Base-by-base conservation (phyloP, 2,797 vertebrate genomes). In the Gymnoscopelus microlampas region DNA sequence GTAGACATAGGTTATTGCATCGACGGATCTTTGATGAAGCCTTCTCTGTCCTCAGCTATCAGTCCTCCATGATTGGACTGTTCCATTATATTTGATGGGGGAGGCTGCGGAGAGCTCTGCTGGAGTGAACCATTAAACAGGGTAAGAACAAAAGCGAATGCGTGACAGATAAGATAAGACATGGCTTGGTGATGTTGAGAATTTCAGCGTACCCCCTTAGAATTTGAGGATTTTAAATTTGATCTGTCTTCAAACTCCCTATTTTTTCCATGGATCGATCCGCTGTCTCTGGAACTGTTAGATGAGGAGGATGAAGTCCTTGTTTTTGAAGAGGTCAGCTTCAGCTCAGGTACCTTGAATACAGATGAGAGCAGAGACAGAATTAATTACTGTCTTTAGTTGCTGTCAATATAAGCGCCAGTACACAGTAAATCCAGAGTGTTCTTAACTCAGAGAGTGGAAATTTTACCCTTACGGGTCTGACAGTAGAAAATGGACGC, bases 21-120 rank as follows among this genome's bases (percentile, higher is more conserved):
- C 5, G 49, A 62, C 2, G 62, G 51, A 2, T 73, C 73, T 50
- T 68, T 19, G 23, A 54, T 54, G 9, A 63, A 26, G 50, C 48
- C 14, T 60, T 62, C 4, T 0, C 3, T 44, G 35, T 63, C 55
- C 2, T 68, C 60, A 4, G 47, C 70, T 53, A 65, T 26, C 15
- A 14, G 19, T 26, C 47, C 53, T 66, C 60, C 62, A 50, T 71
- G 73, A 13, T 61, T 63, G 39, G 78, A 84, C 53, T 82, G 71
- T 35, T 79, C 73, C 35, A 2, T 50, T 32, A 59, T 7, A 29
- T n/a, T 60, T 12, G 57, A 66, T 0, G 19, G 51, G 13, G 60
- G 0, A 0, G 77, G 76, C 56, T 70, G 73, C 9, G 6, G 63
- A 14, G 19, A 68, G 12, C 78, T 67, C 86, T 88, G 80, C 78